phyloP scores from a whole-genome alignment of 2,888 invertebrate genomes.

The Charanyca ferruginea region DNA sequence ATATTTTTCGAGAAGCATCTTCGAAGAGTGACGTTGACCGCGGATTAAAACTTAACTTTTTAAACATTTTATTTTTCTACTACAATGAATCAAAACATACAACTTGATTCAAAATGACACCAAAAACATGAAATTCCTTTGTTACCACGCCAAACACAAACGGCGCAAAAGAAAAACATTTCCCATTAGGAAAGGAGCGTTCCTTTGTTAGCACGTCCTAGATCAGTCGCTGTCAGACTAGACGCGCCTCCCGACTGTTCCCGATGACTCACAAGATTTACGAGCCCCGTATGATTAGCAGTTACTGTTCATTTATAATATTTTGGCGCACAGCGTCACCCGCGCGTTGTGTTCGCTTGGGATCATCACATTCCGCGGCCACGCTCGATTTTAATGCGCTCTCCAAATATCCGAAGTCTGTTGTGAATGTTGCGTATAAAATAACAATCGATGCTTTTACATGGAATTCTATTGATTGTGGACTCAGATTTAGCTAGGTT shows the following conservation, averaged over 20 bases:
- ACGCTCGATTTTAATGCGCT: constrained; percentile 30
- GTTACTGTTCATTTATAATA: constrained; percentile 39
- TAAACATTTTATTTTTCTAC: not conserved
- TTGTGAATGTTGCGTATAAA: constrained; percentile 24
- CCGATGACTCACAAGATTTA: constrained; percentile 58
- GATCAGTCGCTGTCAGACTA: constrained; percentile 34
- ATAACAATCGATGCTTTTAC: constrained; percentile 25
- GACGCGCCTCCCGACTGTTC: constrained; percentile 27
- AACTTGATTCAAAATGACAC: not conserved
- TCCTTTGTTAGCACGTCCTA: constrained; percentile 60
- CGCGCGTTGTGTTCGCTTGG: constrained; percentile 11
- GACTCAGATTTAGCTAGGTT: not conserved
- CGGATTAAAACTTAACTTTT: not conserved
- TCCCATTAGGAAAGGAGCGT: constrained; percentile 35
- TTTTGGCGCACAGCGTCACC: constrained; percentile 54
- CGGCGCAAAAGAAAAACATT: constrained; percentile 46
- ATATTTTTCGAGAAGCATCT: not conserved
- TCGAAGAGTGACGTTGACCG: not conserved
- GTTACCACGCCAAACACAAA: constrained; percentile 44
- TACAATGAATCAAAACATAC: not conserved
- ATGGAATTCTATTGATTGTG: not conserved
- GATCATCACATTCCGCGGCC: constrained; percentile 22
- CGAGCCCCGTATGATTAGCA: constrained; percentile 43
- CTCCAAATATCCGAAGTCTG: constrained; percentile 28
- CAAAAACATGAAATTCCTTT: constrained; percentile 42